Evolutionary conservation across 2,888 invertebrate species (phyloP).

Genomic region (Smittia sp.): DNA sequence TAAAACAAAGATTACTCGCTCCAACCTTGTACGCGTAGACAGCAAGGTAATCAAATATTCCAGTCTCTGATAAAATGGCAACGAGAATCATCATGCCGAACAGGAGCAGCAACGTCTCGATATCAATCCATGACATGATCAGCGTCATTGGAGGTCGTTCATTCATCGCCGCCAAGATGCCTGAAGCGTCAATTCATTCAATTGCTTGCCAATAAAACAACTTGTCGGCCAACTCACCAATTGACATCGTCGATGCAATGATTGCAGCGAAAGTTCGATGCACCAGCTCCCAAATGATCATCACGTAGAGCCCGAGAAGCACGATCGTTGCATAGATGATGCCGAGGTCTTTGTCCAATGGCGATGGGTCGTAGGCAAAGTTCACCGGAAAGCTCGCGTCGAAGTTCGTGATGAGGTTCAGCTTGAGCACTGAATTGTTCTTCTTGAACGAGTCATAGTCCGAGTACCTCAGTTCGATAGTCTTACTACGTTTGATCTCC

Average conservation of each 20-base stretch:
- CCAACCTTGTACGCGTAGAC: slow-evolving; percentile 67
- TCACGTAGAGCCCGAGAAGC: slow-evolving; percentile 69
- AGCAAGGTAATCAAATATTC: slow-evolving; percentile 74
- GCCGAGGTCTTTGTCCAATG: slow-evolving; percentile 64
- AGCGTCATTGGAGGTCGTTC: slow-evolving; percentile 68
- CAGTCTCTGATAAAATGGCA: slow-evolving; percentile 73
- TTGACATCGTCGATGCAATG: slow-evolving; percentile 67
- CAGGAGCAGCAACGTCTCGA: slow-evolving; percentile 65
- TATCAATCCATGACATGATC: slow-evolving; percentile 73
- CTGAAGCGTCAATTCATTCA: background rate
- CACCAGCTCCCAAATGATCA: slow-evolving; percentile 73
- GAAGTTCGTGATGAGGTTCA: slow-evolving; percentile 49
- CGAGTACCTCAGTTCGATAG: slow-evolving; percentile 46
- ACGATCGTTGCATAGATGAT: slow-evolving; percentile 69
- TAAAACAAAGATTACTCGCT: too few relatives aligned
- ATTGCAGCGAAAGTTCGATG: slow-evolving; percentile 74
- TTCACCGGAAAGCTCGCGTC: slow-evolving; percentile 54
- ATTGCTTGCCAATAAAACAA: background rate
- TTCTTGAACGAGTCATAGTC: background rate
- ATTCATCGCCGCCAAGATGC: slow-evolving; percentile 63
- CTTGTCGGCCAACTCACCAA: slow-evolving; percentile 54
- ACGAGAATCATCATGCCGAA: slow-evolving; percentile 82
- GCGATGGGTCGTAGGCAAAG: slow-evolving; percentile 62
- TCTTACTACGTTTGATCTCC: slow-evolving; percentile 54
- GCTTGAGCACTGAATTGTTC: slow-evolving; percentile 46